A percentile compares a stretch with the other conserved stretches of the same genome.
phyloP scores from a whole-genome alignment of 2,113 vertebrate species.

The Marmota monax region DNA sequence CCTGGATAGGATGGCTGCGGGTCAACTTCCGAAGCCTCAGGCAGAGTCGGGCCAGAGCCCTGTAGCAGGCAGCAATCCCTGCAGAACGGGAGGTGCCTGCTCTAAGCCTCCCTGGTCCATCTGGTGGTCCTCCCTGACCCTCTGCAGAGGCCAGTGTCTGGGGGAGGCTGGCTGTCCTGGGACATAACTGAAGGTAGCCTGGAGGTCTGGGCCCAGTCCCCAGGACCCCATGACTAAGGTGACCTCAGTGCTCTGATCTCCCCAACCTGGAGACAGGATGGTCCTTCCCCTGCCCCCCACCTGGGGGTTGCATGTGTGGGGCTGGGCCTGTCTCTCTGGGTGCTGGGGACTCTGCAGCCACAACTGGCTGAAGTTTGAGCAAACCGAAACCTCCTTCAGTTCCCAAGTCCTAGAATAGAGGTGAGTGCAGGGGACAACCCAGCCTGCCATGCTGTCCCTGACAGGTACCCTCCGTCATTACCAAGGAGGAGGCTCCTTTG shows the following conservation, averaged over 20 bases:
- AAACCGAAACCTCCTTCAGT: background rate
- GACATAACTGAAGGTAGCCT: background rate
- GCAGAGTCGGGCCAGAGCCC: background rate
- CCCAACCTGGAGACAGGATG: background rate
- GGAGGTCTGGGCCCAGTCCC: background rate
- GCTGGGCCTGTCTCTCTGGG: background rate
- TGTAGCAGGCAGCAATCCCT: fast-evolving
- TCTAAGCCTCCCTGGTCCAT: background rate
- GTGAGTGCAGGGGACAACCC: background rate
- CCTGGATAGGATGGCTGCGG: background rate
- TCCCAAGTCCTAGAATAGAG: background rate
- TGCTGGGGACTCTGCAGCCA: background rate
- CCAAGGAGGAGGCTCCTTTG: fast-evolving
- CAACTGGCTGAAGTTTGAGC: background rate
- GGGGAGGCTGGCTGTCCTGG: background rate
- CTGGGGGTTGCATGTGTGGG: background rate
- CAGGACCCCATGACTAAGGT: background rate
- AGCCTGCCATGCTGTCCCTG: fast-evolving
- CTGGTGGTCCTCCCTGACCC: background rate
- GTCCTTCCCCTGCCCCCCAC: no score
- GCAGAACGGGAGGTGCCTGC: background rate
- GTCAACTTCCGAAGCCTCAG: background rate
- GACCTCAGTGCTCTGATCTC: background rate
- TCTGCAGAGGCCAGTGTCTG: background rate
- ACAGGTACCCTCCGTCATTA: background rate